phyloP scores from a whole-genome alignment of 2,797 vertebrate genomes.

The Smutsia gigantea region DNA sequence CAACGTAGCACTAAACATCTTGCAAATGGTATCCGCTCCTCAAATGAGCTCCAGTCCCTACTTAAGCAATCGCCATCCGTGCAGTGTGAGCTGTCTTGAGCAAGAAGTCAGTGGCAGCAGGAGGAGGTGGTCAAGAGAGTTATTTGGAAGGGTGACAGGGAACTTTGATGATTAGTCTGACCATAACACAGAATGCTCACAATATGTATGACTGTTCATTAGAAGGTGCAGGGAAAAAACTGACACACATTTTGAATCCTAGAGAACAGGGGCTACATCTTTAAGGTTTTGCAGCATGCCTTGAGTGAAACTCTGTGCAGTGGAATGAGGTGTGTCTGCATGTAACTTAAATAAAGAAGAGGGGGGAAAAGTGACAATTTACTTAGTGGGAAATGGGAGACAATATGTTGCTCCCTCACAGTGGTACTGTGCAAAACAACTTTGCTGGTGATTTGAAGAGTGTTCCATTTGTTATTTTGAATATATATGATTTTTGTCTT shows the following conservation, averaged over 20 bases:
- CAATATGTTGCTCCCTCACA: background rate
- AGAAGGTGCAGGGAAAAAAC: slow-evolving; percentile 2
- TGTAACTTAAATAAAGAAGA: background rate
- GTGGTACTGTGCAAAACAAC: background rate
- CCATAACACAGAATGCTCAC: background rate
- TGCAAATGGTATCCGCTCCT: slow-evolving; percentile 33
- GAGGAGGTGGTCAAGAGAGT: background rate
- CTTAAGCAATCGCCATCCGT: background rate
- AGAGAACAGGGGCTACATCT: background rate
- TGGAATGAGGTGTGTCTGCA: background rate
- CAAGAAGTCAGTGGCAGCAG: background rate
- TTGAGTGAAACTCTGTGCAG: background rate
- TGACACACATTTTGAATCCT: background rate
- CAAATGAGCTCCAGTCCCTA: background rate
- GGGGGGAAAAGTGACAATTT: background rate
- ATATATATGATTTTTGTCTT: slow-evolving; percentile 11
- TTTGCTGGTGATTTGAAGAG: slow-evolving; percentile 21
- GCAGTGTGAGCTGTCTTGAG: background rate
- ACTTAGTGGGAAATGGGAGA: background rate
- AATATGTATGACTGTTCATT: background rate
- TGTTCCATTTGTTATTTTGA: slow-evolving; percentile 5
- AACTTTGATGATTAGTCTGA: slow-evolving; percentile 52
- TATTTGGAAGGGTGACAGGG: slow-evolving; percentile 34
- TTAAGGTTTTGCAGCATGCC: background rate
- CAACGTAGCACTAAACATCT: slow-evolving; percentile 27